Evolutionary conservation across 2,797 vertebrate genomes (phyloP).

Genomic region (Dipus sagitta): DNA sequence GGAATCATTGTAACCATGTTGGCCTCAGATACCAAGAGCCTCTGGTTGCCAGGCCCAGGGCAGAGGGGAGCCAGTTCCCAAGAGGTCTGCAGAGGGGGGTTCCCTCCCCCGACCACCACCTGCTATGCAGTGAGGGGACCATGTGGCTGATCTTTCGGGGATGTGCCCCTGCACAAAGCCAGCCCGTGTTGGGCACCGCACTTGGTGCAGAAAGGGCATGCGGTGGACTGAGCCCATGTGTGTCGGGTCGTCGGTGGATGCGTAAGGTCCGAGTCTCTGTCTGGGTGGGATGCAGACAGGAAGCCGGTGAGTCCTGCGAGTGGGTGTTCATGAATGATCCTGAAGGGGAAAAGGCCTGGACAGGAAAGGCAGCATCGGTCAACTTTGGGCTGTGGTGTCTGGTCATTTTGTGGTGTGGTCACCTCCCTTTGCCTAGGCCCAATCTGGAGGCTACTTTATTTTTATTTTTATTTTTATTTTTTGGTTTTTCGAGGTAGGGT

Average conservation of each 20-base stretch:
- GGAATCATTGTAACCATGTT: background rate
- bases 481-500: no score
- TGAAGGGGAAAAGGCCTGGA: background rate
- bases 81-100: background rate
- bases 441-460: background rate
- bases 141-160: no score
- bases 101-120: background rate
- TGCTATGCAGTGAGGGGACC: background rate
- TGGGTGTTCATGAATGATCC: fast-evolving
- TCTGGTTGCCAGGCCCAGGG: background rate
- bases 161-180: background rate
- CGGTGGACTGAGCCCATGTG: background rate
- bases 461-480: no score
- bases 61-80: no score
- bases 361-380: background rate
- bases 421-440: background rate
- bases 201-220: background rate
- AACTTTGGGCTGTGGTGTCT: background rate
- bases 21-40: background rate
- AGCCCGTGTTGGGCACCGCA: background rate
- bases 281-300: no score
- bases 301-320: background rate
- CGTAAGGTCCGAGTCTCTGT: background rate
- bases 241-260: background rate
- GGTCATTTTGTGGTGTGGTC: background rate